phyloP scores from a whole-genome alignment of 2,797 vertebrate species.

The Halcyon leucocephala region DNA sequence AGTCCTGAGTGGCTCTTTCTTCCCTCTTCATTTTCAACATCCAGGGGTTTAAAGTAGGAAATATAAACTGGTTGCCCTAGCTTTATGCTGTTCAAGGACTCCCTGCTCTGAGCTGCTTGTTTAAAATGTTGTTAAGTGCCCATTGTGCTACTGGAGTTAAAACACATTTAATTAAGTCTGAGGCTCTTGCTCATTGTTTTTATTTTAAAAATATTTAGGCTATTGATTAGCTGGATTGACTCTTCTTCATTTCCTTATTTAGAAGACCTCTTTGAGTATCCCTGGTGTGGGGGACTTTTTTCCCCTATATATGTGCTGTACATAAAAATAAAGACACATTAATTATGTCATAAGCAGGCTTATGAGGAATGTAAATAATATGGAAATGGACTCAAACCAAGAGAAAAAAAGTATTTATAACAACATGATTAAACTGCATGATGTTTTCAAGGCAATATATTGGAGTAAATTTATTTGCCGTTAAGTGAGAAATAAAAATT shows the following conservation, averaged over 20 bases:
- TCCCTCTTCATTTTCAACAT: not conserved
- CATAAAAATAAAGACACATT: not conserved
- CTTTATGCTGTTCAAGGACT: conserved; percentile 23
- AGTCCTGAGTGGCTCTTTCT: not conserved
- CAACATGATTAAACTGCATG: not conserved
- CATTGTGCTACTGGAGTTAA: not conserved
- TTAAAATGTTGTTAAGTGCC: not conserved
- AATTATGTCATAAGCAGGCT: not conserved
- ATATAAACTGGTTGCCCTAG: not conserved
- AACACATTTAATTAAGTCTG: conserved; percentile 2
- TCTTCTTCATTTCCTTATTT: not conserved
- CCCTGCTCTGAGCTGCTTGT: conserved; percentile 7
- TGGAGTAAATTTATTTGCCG: not conserved
- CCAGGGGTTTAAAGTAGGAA: not conserved
- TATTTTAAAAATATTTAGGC: conserved; percentile 47
- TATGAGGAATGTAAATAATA: not conserved
- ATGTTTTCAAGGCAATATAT: not conserved
- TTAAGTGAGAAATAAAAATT: not conserved
- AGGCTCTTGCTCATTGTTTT: conserved; percentile 2
- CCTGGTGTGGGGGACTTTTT: not conserved
- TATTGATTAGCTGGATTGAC: conserved; percentile 21
- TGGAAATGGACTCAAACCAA: not conserved
- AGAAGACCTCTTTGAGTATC: not conserved
- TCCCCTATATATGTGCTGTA: not conserved
- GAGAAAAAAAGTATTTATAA: not conserved